These are phyloP conservation scores for Paradisaea rubra DNA, from an alignment of 2,113 vertebrate genomes.

Conservation along the genomic window DNA sequence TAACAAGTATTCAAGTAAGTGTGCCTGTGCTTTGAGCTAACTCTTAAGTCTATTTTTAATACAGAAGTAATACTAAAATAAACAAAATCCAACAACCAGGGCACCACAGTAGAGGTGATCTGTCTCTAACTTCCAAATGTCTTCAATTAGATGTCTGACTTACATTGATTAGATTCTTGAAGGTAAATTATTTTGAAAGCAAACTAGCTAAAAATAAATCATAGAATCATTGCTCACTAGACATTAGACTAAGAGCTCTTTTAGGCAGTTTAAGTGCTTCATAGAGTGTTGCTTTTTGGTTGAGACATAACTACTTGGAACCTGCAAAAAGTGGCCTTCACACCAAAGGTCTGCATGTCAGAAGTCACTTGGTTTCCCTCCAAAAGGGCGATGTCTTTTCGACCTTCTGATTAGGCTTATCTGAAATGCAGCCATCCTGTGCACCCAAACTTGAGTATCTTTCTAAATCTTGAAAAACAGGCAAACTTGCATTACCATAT, in stretches of 20 bases:
- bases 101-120: not conserved
- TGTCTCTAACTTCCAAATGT: not conserved
- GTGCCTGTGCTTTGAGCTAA: constrained; percentile 31
- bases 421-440: not conserved
- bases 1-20: not conserved
- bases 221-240: not conserved
- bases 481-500: not conserved
- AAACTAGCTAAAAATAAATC: not conserved
- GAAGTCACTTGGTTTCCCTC: not conserved
- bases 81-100: not conserved
- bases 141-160: not conserved
- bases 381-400: not conserved
- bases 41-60: not conserved
- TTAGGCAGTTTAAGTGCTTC: constrained; percentile 27
- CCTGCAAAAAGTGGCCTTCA: constrained; percentile 38
- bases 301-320: not conserved
- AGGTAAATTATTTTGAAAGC: not conserved
- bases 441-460: not conserved
- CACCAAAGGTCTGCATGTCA: not conserved
- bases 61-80: not conserved
- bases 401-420: not conserved
- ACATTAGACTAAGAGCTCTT: not conserved
- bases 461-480: not conserved
- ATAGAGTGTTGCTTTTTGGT: not conserved
- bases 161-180: not conserved